Evolutionary conservation across 2,113 vertebrate species (phyloP).

Genomic region (Chloroceryle aenea): DNA sequence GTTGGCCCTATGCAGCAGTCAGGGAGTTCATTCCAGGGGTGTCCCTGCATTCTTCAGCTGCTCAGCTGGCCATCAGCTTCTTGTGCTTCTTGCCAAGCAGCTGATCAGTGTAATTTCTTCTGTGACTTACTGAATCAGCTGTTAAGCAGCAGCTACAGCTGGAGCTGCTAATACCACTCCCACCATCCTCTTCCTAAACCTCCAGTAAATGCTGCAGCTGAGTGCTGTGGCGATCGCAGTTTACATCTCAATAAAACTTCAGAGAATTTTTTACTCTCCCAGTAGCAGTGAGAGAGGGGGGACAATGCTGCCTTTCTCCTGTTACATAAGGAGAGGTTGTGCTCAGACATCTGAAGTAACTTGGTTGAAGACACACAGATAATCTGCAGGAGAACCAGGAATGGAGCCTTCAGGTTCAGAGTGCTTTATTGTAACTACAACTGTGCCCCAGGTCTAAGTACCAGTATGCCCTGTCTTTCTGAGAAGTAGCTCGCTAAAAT

Average conservation of each 20-base stretch:
- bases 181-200: neutral
- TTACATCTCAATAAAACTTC: neutral
- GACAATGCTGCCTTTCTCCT: neutral
- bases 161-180: neutral
- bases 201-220: neutral
- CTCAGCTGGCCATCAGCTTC: neutral
- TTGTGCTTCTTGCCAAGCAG: neutral
- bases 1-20: neutral
- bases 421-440: neutral
- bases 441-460: neutral
- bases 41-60: neutral
- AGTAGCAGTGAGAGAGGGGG: neutral
- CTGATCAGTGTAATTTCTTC: neutral
- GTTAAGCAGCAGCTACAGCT: neutral
- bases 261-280: neutral
- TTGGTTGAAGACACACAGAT: neutral
- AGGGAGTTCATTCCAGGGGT: neutral
- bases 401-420: neutral
- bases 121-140: neutral
- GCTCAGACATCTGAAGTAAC: neutral
- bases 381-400: neutral
- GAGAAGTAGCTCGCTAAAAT: neutral
- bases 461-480: neutral
- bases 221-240: fast-evolving
- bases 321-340: fast-evolving